Evolutionary conservation across 1,140 invertebrate genomes (phyloP), one percentile per base, ranked within the genome.

Genomic region (Trachymyrmex septentrionalis): DNA sequence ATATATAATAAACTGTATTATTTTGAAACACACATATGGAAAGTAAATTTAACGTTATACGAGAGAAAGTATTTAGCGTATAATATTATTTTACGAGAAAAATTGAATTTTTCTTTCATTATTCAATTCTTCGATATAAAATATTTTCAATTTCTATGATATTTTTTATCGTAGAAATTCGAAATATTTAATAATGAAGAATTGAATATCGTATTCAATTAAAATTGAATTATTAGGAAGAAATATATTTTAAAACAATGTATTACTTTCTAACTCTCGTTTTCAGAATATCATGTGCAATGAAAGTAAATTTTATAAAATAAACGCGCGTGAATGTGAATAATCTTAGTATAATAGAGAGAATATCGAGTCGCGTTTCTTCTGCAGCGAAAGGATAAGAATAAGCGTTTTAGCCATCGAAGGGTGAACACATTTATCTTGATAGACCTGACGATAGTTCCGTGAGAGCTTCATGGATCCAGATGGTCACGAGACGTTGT

Each of bases 401-500:
- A n/a, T 19, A 61, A 69, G 44, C n/a, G n/a, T 61, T 59, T 48
- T 21, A 19, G 19, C 61, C 67, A 19, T 53, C 3, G 61, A 44
- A 48, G 69, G 38, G 44, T 84, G 24, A 84, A 82, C 59, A 73
- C 38, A 30, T 82, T 82, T 82, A 82, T 61, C 80, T 30, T 24
- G 16, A 57, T 44, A 30, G 63, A 27, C 44, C n/a, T 9, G 44
- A 48, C 1, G 61, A 27, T 76, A n/a, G 16, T 1, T 80, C 24
- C 30, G n/a, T 38, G 48, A 80, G 24, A 66, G 59, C 24, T 14
- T 30, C 30, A 6, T 21, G 57, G 19, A 66, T 81, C 63, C 76
- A 66, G 76, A 30, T 78, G 64, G 48, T 7, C 16, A 63, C 27
- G 61, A 61, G 21, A 14, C 21, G 12, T 21, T 7, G 14, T n/a